These are phyloP conservation scores for Acleris emargana DNA, from an alignment of 2,888 invertebrate genomes.

Conservation along the genomic window DNA sequence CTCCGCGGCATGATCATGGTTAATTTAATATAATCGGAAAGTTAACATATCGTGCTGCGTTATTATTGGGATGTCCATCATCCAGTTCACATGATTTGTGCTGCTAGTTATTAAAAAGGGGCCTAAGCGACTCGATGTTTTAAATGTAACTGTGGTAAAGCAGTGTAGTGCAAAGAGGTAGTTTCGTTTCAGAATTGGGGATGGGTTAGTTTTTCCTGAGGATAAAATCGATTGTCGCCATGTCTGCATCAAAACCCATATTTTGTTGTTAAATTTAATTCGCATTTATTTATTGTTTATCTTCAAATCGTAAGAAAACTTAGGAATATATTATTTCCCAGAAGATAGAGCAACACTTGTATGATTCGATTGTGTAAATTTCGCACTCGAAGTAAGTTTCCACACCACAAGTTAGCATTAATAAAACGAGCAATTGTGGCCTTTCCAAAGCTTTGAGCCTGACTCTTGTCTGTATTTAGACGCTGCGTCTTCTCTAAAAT, in stretches of 20 bases:
- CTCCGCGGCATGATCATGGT: too few species aligned
- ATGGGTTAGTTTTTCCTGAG: too few species aligned
- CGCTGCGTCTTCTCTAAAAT: background rate
- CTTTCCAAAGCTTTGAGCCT: background rate
- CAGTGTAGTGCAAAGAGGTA: too few species aligned
- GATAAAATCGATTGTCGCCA: too few species aligned
- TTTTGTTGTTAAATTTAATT: background rate
- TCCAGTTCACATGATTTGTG: background rate
- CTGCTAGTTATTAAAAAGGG: background rate
- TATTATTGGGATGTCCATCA: background rate
- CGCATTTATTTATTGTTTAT: background rate
- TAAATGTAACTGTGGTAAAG: background rate
- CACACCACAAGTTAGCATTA: slow-evolving; percentile 1
- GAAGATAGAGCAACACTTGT: too few species aligned
- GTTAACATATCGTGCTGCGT: too few species aligned
- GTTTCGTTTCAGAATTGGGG: too few species aligned
- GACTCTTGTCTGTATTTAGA: slow-evolving; percentile 2
- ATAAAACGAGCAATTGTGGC: background rate
- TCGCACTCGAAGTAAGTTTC: background rate
- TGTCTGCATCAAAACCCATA: too few species aligned
- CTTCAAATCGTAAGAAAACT: too few species aligned
- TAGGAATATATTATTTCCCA: too few species aligned
- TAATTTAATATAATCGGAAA: too few species aligned
- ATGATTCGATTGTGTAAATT: background rate
- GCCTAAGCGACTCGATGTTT: slow-evolving; percentile 5